These are phyloP conservation scores for Trissolcus basalis DNA, from an alignment of 1,140 invertebrate species.

Conservation along the genomic window DNA sequence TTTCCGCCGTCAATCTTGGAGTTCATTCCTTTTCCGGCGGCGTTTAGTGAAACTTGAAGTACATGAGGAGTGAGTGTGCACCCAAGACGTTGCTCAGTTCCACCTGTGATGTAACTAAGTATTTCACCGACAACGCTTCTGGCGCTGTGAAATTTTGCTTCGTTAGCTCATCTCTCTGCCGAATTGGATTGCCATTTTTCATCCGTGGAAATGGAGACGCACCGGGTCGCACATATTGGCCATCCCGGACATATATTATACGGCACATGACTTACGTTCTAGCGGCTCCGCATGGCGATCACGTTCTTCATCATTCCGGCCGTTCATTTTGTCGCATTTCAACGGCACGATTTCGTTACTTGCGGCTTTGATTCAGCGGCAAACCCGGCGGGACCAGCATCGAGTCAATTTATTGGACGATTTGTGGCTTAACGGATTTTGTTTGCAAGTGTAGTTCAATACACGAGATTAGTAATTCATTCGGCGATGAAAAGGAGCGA, in stretches of 20 bases:
- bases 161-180: background rate
- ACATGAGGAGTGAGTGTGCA: background rate
- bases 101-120: slow-evolving; percentile 38
- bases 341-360: slow-evolving; percentile 42
- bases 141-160: slow-evolving; percentile 12
- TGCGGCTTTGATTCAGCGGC: slow-evolving; percentile 29
- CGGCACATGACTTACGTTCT: slow-evolving; percentile 36
- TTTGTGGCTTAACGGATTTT: slow-evolving; percentile 37
- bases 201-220: too few relatives aligned
- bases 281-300: slow-evolving; percentile 31
- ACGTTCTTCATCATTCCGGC: slow-evolving; percentile 45
- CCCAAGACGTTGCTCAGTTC: slow-evolving; percentile 38
- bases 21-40: slow-evolving; percentile 34
- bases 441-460: slow-evolving; percentile 26
- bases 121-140: slow-evolving; percentile 19
- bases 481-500: slow-evolving; percentile 27
- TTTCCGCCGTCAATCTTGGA: slow-evolving; percentile 29
- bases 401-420: slow-evolving; percentile 35
- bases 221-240: slow-evolving; percentile 38
- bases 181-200: too few relatives aligned
- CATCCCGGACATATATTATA: slow-evolving; percentile 29
- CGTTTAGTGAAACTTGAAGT: slow-evolving; percentile 29
- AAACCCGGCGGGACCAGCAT: background rate
- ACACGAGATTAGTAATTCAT: slow-evolving; percentile 32
- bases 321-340: slow-evolving; percentile 38